Evolutionary conservation across 2,113 vertebrate genomes (phyloP).

Genomic region (Vulpes ferrilata): DNA sequence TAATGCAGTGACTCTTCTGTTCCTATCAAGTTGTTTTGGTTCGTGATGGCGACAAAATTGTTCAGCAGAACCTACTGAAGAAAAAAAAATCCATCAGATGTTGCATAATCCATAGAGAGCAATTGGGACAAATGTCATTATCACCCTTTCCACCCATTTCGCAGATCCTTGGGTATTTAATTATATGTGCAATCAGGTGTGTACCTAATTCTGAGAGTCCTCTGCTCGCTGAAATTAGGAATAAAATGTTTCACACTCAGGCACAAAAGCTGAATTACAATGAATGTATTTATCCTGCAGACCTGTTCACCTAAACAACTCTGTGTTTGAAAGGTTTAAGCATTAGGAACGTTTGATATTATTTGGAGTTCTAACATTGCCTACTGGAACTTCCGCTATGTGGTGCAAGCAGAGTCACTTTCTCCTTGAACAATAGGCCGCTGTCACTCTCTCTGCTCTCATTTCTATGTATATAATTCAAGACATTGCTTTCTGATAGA

Average conservation of each 20-base stretch:
- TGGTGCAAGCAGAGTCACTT: not conserved
- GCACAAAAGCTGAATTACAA: not conserved
- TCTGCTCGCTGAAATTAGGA: not conserved
- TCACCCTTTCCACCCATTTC: not conserved
- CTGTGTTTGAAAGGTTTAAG: constrained; percentile 37
- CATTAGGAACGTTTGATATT: not conserved
- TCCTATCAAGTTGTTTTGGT: not conserved
- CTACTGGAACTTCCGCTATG: not conserved
- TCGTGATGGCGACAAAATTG: not conserved
- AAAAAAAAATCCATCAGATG: not conserved
- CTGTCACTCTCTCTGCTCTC: not conserved
- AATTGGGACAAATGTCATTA: not conserved
- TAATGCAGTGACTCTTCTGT: not conserved
- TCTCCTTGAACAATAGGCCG: not conserved
- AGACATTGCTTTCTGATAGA: constrained; percentile 43
- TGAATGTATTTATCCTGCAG: not conserved
- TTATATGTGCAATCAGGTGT: not conserved
- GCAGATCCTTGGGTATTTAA: constrained; percentile 5
- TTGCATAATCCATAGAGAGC: not conserved
- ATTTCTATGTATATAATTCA: not conserved
- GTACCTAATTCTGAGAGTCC: not conserved
- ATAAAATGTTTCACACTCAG: constrained; percentile 2
- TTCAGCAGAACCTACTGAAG: not conserved
- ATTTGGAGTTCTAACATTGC: not conserved
- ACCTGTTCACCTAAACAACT: not conserved